phyloP scores from a whole-genome alignment of 2,888 invertebrate species.

The Pyrocoelia pectoralis region DNA sequence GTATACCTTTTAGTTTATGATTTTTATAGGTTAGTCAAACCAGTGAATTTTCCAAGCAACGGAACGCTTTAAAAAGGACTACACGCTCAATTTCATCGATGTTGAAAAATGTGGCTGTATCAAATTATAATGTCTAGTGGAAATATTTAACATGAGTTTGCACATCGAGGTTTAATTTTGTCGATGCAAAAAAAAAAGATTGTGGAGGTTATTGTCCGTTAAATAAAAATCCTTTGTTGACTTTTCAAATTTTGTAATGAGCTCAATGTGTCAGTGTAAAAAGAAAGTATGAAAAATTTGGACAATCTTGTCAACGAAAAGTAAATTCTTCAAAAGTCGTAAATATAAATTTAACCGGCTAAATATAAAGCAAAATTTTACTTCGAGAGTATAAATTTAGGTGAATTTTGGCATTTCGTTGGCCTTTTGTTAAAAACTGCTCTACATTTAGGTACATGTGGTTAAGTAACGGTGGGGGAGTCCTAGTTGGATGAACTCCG shows the following conservation, averaged over 20 bases:
- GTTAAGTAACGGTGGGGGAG: neutral
- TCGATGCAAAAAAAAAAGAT: neutral
- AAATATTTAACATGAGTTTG: too few relatives aligned
- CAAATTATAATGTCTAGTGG: too few relatives aligned
- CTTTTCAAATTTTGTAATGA: neutral
- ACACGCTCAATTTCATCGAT: too few relatives aligned
- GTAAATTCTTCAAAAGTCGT: neutral
- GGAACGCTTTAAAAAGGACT: too few relatives aligned
- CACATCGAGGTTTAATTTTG: constrained; percentile 1
- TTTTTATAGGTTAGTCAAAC: too few relatives aligned
- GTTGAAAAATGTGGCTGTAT: too few relatives aligned
- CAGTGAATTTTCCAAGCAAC: too few relatives aligned
- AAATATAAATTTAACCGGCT: neutral
- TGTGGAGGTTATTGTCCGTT: neutral
- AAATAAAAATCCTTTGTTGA: neutral
- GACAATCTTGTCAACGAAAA: neutral
- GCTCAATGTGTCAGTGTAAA: too few relatives aligned
- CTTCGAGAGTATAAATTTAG: neutral
- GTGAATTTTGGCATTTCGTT: neutral
- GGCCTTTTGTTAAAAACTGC: neutral
- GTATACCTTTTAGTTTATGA: too few relatives aligned
- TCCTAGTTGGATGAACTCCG: too few relatives aligned
- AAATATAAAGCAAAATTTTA: neutral
- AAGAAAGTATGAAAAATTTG: neutral
- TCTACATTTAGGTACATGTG: neutral